Base-by-base conservation (phyloP, 2,888 invertebrate species). In the Mimas tiliae region DNA sequence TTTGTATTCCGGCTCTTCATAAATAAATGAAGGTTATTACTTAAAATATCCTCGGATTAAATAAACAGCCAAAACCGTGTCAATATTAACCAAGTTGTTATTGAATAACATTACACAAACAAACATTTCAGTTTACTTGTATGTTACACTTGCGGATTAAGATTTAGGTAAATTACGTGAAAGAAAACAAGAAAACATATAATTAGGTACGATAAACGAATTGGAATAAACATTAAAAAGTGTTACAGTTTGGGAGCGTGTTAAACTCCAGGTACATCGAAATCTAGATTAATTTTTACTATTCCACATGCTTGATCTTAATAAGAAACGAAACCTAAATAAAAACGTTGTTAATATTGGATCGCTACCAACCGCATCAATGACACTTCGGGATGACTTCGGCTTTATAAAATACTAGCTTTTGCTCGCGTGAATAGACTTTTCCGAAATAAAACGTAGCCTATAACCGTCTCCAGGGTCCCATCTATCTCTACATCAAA, bases 11-110 rank as follows among this genome's bases (percentile, higher is more conserved):
- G 16, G 34, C 8, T 58, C 53, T 58, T 58, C 50, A 9, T 50
- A 50, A 58, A 58, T 58, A 42, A 9, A 19, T 21, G 58, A 58
- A 58, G 58, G 58, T 58, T 58, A 58, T 58, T 58, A 19, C 19
- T 42, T 58, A 58, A n/a, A 58, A 58, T 58, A 58, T 38, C 16
- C 38, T 42, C 38, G 11, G 16, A 38, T 16, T 58, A 42, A 58
- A 58, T 58, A 58, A 58, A 58, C 58, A 42, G 19, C 6, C 19
- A 58, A 58, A 58, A 42, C 38, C 42, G 38, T 58, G 55, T 58
- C 55, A 58, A 58, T 42, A 58, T 58, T 42, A 19, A 50, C 19
- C 19, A 9, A 19, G n/a, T 8, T 38, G 58, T 58, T 42, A 58
- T 58, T 42, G 6, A 42, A 42, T 34, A 58, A 38, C 55, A 58